Conservation (phyloP, 35 echinoderm and acorn worm species). For the Heliocidaris tuberculata region DNA sequence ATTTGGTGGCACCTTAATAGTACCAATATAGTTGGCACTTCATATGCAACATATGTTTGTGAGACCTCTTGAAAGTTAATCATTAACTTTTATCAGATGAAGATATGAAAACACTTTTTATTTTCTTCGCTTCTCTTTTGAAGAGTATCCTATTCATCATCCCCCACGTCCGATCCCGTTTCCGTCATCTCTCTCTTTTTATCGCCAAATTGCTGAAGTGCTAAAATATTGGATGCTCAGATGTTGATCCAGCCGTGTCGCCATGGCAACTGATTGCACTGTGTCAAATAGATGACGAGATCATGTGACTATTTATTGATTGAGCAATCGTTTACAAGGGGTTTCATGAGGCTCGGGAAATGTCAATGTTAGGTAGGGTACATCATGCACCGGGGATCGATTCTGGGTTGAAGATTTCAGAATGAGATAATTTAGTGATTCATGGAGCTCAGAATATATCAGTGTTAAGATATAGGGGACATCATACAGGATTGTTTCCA, state of each 20-base stretch:
- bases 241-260: constrained; percentile 11
- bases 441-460: too few relatives aligned
- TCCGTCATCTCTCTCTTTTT: not conserved
- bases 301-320: constrained; percentile 16
- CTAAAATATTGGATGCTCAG: constrained; percentile 31
- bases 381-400: not conserved
- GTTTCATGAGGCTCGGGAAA: not conserved
- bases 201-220: not conserved
- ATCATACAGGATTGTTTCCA: too few relatives aligned
- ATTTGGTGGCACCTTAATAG: too few relatives aligned
- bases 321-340: not conserved
- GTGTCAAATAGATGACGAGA: not conserved
- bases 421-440: not conserved
- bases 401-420: not conserved
- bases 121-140: not conserved
- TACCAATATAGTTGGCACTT: too few relatives aligned
- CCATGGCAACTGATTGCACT: constrained; percentile 40
- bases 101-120: constrained; percentile 3
- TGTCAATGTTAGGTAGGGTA: not conserved
- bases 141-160: not conserved
- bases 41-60: too few relatives aligned
- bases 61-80: not conserved
- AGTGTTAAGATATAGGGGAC: too few relatives aligned
- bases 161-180: not conserved
- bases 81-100: not conserved